Evolutionary conservation across 2,888 invertebrate genomes (phyloP).

Genomic region (Polydrusus pterygomalis): DNA sequence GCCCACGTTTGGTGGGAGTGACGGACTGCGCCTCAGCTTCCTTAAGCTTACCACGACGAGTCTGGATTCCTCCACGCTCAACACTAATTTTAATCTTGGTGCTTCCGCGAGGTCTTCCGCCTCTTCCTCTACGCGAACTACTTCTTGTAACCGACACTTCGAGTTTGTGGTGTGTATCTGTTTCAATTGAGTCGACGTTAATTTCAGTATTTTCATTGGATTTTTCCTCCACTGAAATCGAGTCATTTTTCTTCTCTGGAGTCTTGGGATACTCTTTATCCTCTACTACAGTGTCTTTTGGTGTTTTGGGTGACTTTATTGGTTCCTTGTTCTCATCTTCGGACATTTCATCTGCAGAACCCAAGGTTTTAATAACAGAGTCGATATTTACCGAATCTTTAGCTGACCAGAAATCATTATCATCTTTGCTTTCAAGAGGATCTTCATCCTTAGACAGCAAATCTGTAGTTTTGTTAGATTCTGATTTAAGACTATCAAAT

Average conservation of each 20-base stretch:
- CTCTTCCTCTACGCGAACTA: conserved; percentile 65
- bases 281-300: conserved; percentile 27
- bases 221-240: conserved; percentile 45
- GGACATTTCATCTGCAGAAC: conserved; percentile 73
- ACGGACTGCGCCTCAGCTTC: conserved; percentile 60
- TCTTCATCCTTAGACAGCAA: conserved; percentile 71
- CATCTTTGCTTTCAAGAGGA: conserved; percentile 71
- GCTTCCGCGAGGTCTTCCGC: conserved; percentile 64
- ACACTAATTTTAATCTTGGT: conserved; percentile 54
- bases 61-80: conserved; percentile 74
- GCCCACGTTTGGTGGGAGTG: conserved; percentile 66
- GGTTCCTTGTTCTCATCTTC: conserved; percentile 68
- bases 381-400: conserved; percentile 85
- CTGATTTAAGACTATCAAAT: conserved; percentile 2
- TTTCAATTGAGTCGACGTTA: conserved; percentile 58
- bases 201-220: conserved; percentile 60
- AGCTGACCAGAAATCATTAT: conserved; percentile 83
- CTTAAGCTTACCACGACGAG: conserved; percentile 71
- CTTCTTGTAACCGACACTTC: conserved; percentile 55
- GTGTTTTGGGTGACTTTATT: conserved; percentile 54
- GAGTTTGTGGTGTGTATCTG: conserved; percentile 37
- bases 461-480: background rate
- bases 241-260: conserved; percentile 27
- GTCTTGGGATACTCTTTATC: conserved; percentile 25
- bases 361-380: conserved; percentile 85